Conservation (phyloP, 2,888 invertebrate genomes). For the Abrostola tripartita region DNA sequence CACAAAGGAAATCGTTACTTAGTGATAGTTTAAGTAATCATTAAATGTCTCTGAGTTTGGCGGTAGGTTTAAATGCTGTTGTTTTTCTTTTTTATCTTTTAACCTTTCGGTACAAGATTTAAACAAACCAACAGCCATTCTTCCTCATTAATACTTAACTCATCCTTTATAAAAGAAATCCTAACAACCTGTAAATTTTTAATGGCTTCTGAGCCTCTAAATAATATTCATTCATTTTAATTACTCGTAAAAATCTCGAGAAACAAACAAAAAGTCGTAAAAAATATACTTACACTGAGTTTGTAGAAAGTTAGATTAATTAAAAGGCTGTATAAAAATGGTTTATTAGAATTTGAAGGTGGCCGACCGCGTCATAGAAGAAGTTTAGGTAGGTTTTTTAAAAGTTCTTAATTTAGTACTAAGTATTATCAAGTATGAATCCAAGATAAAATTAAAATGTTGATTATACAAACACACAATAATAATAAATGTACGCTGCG, state of each 20-base stretch:
- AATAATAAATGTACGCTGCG: too few relatives aligned
- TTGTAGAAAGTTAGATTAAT: conserved; percentile 54
- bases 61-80: too few relatives aligned
- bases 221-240: conserved; percentile 57
- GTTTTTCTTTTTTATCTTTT: too few relatives aligned
- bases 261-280: conserved; percentile 53
- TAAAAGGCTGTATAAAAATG: conserved; percentile 40
- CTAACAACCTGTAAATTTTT: conserved; percentile 34
- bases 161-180: conserved; percentile 26
- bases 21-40: too few relatives aligned
- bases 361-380: conserved; percentile 21
- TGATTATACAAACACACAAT: too few relatives aligned
- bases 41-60: too few relatives aligned
- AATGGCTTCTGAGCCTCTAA: conserved; percentile 31
- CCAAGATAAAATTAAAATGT: too few relatives aligned
- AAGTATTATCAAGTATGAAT: too few relatives aligned
- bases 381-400: conserved; percentile 6
- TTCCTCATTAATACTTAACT: conserved; percentile 41
- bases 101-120: conserved; percentile 3
- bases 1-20: too few relatives aligned
- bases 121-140: conserved; percentile 9
- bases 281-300: conserved; percentile 44
- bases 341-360: conserved; percentile 29
- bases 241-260: conserved; percentile 56
- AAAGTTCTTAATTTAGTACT: neutral